Conservation (phyloP, 2,888 invertebrate species). For the Thymelicus lineola region DNA sequence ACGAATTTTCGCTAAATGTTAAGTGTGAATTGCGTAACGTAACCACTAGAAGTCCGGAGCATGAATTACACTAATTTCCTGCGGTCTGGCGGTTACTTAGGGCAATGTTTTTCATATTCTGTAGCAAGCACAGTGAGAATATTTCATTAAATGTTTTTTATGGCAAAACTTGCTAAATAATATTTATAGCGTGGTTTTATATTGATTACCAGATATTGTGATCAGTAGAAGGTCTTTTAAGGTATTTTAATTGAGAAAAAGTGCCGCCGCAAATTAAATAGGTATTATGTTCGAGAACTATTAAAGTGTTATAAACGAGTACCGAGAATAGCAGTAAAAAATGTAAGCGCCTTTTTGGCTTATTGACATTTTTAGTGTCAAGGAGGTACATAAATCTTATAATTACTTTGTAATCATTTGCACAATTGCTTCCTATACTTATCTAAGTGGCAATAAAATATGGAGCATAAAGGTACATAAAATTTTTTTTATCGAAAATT, state of each 20-base stretch:
- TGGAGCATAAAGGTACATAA: too few species aligned
- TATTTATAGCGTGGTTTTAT: too few species aligned
- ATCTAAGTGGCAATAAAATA: too few species aligned
- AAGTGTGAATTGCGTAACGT: constrained; percentile 2
- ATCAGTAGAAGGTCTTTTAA: neutral
- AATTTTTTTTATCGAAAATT: too few species aligned
- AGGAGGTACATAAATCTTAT: too few species aligned
- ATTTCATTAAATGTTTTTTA: too few species aligned
- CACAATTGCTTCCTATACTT: too few species aligned
- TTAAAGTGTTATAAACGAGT: neutral
- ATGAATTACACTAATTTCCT: constrained; percentile 20
- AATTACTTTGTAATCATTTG: too few species aligned
- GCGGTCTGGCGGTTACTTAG: constrained; percentile 19
- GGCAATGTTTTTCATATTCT: constrained; percentile 7
- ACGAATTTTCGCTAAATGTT: neutral
- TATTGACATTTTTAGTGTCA: too few species aligned
- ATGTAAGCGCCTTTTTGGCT: too few species aligned
- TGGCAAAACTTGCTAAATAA: too few species aligned
- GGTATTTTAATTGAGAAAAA: neutral
- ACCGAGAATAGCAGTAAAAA: too few species aligned
- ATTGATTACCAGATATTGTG: neutral
- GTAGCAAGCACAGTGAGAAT: neutral
- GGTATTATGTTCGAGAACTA: neutral
- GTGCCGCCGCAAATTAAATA: neutral
- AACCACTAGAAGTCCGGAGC: constrained; percentile 4